phyloP scores from a whole-genome alignment of 30 jellyfish, hydroid and myxozoan species.

The Aurelia sp. region DNA sequence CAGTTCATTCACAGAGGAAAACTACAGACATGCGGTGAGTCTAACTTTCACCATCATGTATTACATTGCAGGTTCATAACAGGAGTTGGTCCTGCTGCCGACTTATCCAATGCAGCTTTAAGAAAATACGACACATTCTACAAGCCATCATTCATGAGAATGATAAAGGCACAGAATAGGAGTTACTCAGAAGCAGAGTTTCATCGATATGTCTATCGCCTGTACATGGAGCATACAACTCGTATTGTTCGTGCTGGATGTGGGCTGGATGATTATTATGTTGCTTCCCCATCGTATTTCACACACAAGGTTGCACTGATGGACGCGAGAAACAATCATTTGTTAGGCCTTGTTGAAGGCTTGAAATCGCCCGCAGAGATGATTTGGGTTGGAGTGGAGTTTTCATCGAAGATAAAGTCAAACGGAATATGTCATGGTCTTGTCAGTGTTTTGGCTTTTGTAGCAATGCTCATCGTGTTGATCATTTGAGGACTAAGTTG shows the following conservation, averaged over 20 bases:
- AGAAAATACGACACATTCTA: neutral
- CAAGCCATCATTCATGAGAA: slow-evolving; percentile 5
- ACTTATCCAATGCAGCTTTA: neutral
- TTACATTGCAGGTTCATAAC: neutral
- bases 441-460: no score
- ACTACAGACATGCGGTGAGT: no score
- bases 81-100: slow-evolving; percentile 2
- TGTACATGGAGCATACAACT: neutral
- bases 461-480: no score
- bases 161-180: neutral
- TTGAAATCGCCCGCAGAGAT: neutral
- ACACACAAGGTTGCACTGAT: neutral
- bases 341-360: neutral
- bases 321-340: neutral
- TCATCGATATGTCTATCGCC: neutral
- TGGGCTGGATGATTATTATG: neutral
- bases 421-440: no score
- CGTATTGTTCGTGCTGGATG: neutral
- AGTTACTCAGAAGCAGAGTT: neutral
- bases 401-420: neutral
- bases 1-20: no score
- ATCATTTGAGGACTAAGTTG: no score
- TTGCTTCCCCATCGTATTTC: neutral
- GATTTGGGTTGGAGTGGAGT: neutral
- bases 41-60: no score